Conservation (phyloP, 2,797 vertebrate genomes). For the Tangara arthus region DNA sequence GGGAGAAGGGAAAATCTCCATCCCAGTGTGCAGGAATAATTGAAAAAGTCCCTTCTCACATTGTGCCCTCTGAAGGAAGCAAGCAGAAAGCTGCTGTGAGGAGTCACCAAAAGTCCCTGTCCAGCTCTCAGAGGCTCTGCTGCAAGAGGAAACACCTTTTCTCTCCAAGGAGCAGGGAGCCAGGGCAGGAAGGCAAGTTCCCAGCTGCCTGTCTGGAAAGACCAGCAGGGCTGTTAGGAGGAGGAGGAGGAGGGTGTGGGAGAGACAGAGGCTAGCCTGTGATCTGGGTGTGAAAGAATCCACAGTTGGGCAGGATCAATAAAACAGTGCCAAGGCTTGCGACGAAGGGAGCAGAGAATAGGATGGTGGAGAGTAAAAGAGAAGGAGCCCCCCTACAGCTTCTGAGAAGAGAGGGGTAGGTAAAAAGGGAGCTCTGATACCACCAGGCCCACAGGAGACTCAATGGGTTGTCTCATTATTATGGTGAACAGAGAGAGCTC, state of each 20-base stretch:
- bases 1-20: neutral
- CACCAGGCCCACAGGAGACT: constrained; percentile 62
- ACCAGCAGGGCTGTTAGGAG: neutral
- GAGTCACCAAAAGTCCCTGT: neutral
- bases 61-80: neutral
- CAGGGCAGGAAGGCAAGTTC: neutral
- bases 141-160: neutral
- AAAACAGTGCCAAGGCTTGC: constrained; percentile 27
- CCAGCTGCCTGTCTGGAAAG: neutral
- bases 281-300: constrained; percentile 60
- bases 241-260: constrained; percentile 20
- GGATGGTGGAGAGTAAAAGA: constrained; percentile 48
- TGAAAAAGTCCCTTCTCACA: neutral
- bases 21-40: neutral
- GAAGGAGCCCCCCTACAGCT: constrained; percentile 62
- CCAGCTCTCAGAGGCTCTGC: neutral
- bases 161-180: neutral
- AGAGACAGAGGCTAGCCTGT: constrained; percentile 17
- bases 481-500: constrained; percentile 63
- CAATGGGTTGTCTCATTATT: constrained; percentile 71
- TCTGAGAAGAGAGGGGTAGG: constrained; percentile 60
- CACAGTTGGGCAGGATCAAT: constrained; percentile 39
- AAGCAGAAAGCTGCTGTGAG: neutral
- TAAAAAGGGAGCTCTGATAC: constrained; percentile 54
- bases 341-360: constrained; percentile 13